These are phyloP conservation scores for Drosophila monieri DNA, from an alignment of 2,888 invertebrate species.

Conservation along the genomic window DNA sequence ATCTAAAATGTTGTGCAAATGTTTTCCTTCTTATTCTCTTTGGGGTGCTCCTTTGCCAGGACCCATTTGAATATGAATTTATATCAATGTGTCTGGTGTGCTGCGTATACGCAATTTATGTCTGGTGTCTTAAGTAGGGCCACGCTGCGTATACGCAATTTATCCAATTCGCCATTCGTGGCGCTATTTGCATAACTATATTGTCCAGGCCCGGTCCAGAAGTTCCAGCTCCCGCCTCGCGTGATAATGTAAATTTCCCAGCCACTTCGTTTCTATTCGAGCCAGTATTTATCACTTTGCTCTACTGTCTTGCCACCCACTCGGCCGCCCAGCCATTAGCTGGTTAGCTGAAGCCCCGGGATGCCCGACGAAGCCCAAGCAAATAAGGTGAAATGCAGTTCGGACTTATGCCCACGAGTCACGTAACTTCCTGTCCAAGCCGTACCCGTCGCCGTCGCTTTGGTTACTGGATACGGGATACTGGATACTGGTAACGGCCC, in stretches of 20 bases:
- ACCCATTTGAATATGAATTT: constrained; percentile 73
- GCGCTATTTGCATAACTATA: constrained; percentile 71
- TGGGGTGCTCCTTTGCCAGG: constrained; percentile 5
- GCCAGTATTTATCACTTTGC: constrained; percentile 33
- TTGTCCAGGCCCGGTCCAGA: constrained; percentile 34
- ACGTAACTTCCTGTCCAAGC: constrained; percentile 72
- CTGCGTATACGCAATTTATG: constrained; percentile 13
- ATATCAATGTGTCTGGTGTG: constrained; percentile 57
- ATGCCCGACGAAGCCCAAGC: constrained; percentile 29
- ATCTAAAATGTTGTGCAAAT: constrained; percentile 76
- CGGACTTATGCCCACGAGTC: constrained; percentile 72
- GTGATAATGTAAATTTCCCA: constrained; percentile 47
- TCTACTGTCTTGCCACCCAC: constrained; percentile 1
- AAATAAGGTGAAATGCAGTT: constrained; percentile 52
- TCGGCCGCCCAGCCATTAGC: constrained; percentile 1
- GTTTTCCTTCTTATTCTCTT: constrained; percentile 34
- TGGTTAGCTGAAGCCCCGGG: neutral
- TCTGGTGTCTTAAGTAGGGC: constrained; percentile 25
- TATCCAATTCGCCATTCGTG: constrained; percentile 78
- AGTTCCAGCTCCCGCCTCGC: constrained; percentile 27
- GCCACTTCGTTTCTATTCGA: constrained; percentile 39
- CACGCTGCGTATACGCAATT: constrained; percentile 74
- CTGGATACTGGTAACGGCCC: constrained; percentile 11
- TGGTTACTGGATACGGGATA: constrained; percentile 24
- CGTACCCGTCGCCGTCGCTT: constrained; percentile 28